Percentiles rank a stretch among this genome's conserved stretches.
Evolutionary conservation across 2,797 vertebrate species (phyloP).

Genomic region (Chromis chromis): DNA sequence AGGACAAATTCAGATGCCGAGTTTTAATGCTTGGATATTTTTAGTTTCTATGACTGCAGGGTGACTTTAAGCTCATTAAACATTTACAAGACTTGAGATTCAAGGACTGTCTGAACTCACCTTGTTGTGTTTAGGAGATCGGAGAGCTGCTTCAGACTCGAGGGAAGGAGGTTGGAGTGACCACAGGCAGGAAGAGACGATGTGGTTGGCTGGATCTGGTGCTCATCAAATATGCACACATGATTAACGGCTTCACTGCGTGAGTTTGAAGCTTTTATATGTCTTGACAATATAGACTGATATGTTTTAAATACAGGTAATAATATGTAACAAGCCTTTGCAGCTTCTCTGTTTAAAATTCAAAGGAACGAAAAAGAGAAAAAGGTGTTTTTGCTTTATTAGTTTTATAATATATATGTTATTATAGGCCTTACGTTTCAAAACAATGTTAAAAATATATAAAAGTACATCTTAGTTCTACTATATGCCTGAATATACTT

Average conservation of each 20-base stretch:
- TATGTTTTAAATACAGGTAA: no score
- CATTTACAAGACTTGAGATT: neutral
- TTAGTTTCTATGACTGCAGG: neutral
- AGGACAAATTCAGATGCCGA: neutral
- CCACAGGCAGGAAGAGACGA: slow-evolving; percentile 95
- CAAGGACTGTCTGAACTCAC: neutral
- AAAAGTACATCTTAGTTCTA: no score
- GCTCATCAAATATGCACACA: slow-evolving; percentile 95
- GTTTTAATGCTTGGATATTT: neutral
- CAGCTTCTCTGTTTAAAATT: no score
- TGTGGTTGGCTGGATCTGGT: slow-evolving; percentile 98
- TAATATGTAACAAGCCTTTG: no score
- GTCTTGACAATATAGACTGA: no score
- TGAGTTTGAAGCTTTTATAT: slow-evolving; percentile 80
- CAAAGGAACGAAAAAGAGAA: no score
- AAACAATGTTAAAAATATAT: no score
- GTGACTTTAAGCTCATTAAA: neutral
- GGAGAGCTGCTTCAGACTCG: slow-evolving; percentile 92
- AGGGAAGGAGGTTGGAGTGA: slow-evolving; percentile 96
- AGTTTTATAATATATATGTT: neutral
- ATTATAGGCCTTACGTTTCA: neutral
- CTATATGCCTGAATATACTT: no score
- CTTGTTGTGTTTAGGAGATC: slow-evolving; percentile 83
- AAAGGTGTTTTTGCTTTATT: no score
- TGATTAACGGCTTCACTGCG: slow-evolving; percentile 99